phyloP scores from a whole-genome alignment of 2,797 vertebrate genomes.

The Gymnodraco acuticeps region DNA sequence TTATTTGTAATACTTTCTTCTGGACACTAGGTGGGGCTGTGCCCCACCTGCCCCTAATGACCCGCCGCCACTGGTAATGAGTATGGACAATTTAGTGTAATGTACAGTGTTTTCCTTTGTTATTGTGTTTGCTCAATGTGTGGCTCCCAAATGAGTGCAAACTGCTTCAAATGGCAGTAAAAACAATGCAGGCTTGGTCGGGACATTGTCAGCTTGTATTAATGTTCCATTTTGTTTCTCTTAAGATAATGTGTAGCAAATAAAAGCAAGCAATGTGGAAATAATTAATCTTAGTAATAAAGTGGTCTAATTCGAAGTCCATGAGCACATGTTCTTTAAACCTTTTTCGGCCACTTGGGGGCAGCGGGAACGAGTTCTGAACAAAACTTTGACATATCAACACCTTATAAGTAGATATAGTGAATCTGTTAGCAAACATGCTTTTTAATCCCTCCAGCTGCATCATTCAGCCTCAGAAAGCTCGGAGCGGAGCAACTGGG shows the following conservation, averaged over 20 bases:
- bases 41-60: too few species aligned
- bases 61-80: too few species aligned
- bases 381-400: background rate
- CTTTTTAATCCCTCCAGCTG: too few species aligned
- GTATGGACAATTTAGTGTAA: background rate
- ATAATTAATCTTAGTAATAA: background rate
- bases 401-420: background rate
- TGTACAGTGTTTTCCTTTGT: background rate
- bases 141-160: slow-evolving; percentile 3
- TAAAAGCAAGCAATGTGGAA: background rate
- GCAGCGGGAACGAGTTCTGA: background rate
- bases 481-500: too few species aligned
- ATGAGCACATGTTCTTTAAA: background rate
- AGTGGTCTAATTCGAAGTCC: too few species aligned
- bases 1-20: too few species aligned
- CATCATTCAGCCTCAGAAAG: too few species aligned
- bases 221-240: slow-evolving; percentile 1
- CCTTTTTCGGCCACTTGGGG: background rate
- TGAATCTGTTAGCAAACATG: background rate
- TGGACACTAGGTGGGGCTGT: too few species aligned
- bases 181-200: background rate
- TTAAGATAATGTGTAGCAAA: background rate
- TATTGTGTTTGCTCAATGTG: slow-evolving; percentile 5
- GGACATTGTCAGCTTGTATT: slow-evolving; percentile 1
- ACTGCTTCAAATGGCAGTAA: slow-evolving; percentile 10